A percentile compares a stretch with the other conserved stretches of the same genome.
Conservation (phyloP, 1,140 invertebrate species). For the Lasaia peninsularis region DNA sequence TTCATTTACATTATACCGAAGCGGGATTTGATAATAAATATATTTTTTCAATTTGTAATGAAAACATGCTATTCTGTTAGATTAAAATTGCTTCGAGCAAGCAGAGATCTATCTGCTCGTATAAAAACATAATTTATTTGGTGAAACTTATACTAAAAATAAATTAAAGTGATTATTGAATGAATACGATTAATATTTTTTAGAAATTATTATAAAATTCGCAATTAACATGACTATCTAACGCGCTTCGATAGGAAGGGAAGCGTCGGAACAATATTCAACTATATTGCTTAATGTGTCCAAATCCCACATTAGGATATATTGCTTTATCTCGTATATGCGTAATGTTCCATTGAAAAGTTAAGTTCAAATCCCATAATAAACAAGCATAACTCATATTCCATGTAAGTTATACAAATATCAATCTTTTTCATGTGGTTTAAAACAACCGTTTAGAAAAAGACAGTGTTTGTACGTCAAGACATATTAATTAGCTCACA, state of each 20-base stretch:
- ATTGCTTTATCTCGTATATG: not conserved
- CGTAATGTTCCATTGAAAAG: not conserved
- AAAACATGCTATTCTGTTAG: constrained; percentile 41
- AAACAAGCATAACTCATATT: too few relatives aligned
- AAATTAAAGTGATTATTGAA: constrained; percentile 7
- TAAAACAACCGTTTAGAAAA: too few relatives aligned
- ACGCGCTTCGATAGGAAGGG: constrained; percentile 15
- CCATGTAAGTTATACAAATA: too few relatives aligned
- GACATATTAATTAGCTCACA: too few relatives aligned
- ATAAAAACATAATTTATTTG: constrained; percentile 41
- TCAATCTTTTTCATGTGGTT: too few relatives aligned
- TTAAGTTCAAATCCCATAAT: not conserved
- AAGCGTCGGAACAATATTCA: constrained; percentile 3
- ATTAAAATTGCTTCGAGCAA: constrained; percentile 13
- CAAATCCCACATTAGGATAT: not conserved
- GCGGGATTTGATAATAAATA: constrained; percentile 53
- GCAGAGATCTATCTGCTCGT: constrained; percentile 32
- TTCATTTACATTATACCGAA: constrained; percentile 67
- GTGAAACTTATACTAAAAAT: constrained; percentile 30
- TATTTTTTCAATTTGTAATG: constrained; percentile 43
- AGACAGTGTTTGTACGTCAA: too few relatives aligned
- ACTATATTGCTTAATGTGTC: constrained; percentile 25
- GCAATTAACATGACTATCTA: constrained; percentile 28
- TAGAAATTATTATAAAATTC: constrained; percentile 17
- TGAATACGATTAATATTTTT: not conserved